These are phyloP conservation scores for Octonoba sinensis DNA, from an alignment of 2,888 invertebrate species.

Conservation along the genomic window DNA sequence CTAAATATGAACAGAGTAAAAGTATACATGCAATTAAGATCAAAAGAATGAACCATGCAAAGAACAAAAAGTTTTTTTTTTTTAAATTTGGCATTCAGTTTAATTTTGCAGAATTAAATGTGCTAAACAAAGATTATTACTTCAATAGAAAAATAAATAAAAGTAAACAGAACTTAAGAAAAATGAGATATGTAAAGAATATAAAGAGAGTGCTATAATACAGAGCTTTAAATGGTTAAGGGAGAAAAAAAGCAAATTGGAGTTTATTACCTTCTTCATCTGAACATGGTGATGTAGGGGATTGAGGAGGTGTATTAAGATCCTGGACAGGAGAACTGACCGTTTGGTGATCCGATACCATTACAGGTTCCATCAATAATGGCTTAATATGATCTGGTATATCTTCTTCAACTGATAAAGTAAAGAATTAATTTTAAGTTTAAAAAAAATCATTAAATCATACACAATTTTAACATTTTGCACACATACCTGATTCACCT, in stretches of 20 bases:
- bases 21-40: constrained; percentile 19
- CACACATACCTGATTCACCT: constrained; percentile 68
- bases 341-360: constrained; percentile 29
- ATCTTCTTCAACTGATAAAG: constrained; percentile 64
- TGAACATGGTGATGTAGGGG: constrained; percentile 67
- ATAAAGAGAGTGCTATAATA: too few relatives aligned
- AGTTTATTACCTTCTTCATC: constrained; percentile 67
- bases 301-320: constrained; percentile 66
- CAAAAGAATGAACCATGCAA: not conserved
- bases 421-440: not conserved
- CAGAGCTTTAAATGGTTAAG: too few relatives aligned
- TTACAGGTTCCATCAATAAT: constrained; percentile 66
- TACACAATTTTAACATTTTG: too few relatives aligned
- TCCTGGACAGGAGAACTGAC: constrained; percentile 55
- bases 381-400: constrained; percentile 67
- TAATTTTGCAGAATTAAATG: too few relatives aligned
- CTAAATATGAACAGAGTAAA: constrained; percentile 23
- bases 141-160: too few relatives aligned
- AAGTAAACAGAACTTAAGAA: too few relatives aligned
- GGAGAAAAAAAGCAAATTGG: too few relatives aligned
- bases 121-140: too few relatives aligned
- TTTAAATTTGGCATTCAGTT: not conserved
- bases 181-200: too few relatives aligned
- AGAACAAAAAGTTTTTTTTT: not conserved
- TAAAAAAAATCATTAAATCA: too few relatives aligned